Conservation (phyloP, 2,113 vertebrate species). For the Ceyx cyanopectus region DNA sequence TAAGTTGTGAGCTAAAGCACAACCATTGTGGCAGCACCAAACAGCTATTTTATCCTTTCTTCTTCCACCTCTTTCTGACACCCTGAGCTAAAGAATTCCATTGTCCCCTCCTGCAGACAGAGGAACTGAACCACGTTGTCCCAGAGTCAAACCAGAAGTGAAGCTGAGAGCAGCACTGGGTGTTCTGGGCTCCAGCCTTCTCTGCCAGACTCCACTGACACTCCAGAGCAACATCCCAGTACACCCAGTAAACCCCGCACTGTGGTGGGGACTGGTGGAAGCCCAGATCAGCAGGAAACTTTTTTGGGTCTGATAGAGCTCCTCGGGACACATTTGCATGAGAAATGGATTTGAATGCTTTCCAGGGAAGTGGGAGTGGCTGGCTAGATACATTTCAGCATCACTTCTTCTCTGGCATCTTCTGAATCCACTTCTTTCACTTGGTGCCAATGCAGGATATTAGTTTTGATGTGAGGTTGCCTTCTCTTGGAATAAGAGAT, state of each 20-base stretch:
- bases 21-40: neutral
- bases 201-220: neutral
- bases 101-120: neutral
- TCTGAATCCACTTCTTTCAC: constrained; percentile 61
- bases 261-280: neutral
- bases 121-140: neutral
- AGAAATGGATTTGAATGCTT: constrained; percentile 53
- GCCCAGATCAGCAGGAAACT: neutral
- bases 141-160: neutral
- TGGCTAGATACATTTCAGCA: constrained; percentile 15
- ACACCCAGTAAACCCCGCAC: neutral
- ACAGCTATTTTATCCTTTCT: neutral
- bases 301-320: neutral
- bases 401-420: constrained; percentile 27
- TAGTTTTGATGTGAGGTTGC: constrained; percentile 54
- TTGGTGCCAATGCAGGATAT: constrained; percentile 13
- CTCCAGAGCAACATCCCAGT: neutral
- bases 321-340: constrained; percentile 29
- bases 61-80: neutral
- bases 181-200: neutral
- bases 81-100: neutral
- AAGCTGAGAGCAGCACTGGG: neutral
- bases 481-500: constrained; percentile 33
- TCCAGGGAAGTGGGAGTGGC: constrained; percentile 23
- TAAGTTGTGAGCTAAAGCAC: neutral